A percentile compares a stretch with the other conserved stretches of the same genome.
Conservation (phyloP, 92 coral and sea anemone species). For the Siderastrea radians region DNA sequence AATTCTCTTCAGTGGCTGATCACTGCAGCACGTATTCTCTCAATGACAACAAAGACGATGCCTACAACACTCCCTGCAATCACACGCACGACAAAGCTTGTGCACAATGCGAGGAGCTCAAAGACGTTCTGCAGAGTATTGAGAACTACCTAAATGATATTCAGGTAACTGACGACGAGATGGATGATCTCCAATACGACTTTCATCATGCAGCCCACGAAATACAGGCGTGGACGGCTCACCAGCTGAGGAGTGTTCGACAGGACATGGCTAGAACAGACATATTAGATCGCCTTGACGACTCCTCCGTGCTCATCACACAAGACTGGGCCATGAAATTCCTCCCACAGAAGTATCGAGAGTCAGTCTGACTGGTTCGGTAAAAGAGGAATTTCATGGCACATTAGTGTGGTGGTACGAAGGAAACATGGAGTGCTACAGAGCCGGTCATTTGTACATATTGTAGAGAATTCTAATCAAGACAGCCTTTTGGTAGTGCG, state of each 20-base stretch:
- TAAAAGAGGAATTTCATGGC: neutral
- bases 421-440: neutral
- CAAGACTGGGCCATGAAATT: conserved; percentile 12
- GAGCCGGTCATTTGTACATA: neutral
- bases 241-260: neutral
- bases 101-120: neutral
- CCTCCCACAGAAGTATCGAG: neutral
- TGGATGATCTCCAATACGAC: neutral
- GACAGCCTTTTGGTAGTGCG: neutral
- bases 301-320: neutral
- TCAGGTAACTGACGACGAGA: neutral
- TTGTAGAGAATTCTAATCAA: neutral
- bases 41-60: neutral
- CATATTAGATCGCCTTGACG: neutral
- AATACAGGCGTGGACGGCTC: neutral
- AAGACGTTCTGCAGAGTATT: neutral
- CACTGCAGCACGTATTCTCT: no score
- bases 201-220: neutral
- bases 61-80: no score
- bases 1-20: no score
- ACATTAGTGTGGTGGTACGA: neutral
- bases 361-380: neutral
- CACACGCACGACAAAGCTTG: neutral
- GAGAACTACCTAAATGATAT: neutral
- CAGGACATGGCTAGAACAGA: neutral